Evolutionary conservation across 2,888 invertebrate species (phyloP).

Genomic region (Zaprionus bogoriensis): DNA sequence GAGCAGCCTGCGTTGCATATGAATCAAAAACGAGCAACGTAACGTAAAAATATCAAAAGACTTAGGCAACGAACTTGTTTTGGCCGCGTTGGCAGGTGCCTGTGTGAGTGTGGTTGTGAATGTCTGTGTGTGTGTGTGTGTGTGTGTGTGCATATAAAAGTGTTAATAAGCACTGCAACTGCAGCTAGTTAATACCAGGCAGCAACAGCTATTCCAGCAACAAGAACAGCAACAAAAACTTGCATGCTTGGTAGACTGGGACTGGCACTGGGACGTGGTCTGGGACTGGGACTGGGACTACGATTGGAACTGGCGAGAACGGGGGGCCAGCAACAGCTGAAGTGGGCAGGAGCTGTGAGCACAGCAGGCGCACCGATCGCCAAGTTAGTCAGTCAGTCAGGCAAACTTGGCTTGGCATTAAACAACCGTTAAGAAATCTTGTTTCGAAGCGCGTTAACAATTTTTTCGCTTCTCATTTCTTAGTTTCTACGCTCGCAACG

Average conservation of each 20-base stretch:
- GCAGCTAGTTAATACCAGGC: slow-evolving; percentile 68
- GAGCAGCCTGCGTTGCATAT: slow-evolving; percentile 46
- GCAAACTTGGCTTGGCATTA: slow-evolving; percentile 67
- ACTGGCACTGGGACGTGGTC: slow-evolving; percentile 23
- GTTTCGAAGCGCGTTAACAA: slow-evolving; percentile 68
- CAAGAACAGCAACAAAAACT: slow-evolving; percentile 32
- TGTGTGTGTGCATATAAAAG: slow-evolving; percentile 51
- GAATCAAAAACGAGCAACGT: slow-evolving; percentile 46
- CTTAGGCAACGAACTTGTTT: slow-evolving; percentile 74
- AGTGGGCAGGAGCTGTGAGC: no score
- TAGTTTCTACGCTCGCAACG: slow-evolving; percentile 31
- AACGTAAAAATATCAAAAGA: slow-evolving; percentile 62
- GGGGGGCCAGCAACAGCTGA: slow-evolving; percentile 3
- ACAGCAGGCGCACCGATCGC: slow-evolving; percentile 43
- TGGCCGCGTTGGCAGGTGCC: slow-evolving; percentile 39
- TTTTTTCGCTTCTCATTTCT: slow-evolving; percentile 16
- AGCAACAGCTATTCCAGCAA: slow-evolving; percentile 61
- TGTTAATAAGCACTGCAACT: slow-evolving; percentile 75
- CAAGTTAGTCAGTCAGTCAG: slow-evolving; percentile 63
- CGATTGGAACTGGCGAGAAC: background rate
- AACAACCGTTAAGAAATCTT: slow-evolving; percentile 80
- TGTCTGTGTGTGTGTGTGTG: slow-evolving; percentile 17
- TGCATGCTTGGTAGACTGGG: slow-evolving; percentile 45
- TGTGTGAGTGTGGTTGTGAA: slow-evolving; percentile 21
- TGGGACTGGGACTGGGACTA: background rate